Conservation (phyloP, 1,140 invertebrate genomes). For the Tyrophagus putrescentiae region DNA sequence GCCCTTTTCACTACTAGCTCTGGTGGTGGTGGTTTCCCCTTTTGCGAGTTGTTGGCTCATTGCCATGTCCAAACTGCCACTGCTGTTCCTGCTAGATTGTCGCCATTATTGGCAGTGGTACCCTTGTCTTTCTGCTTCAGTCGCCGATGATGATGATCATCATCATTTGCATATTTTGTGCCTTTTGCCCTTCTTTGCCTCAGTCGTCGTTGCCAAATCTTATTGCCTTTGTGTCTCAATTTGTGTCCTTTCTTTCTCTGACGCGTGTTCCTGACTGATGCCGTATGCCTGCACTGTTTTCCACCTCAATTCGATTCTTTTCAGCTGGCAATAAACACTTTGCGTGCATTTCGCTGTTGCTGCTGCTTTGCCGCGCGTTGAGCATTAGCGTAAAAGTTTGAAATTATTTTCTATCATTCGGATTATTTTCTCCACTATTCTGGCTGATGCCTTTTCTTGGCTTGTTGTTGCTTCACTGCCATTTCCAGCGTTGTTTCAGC, state of each 20-base stretch:
- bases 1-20: neutral
- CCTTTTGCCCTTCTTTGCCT: constrained; percentile 1
- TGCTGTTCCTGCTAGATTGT: neutral
- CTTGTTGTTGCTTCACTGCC: neutral
- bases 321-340: no score
- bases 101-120: constrained; percentile 13
- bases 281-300: no score
- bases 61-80: no score
- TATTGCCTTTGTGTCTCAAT: constrained; percentile 1
- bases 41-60: neutral
- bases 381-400: constrained; percentile 4
- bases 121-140: neutral
- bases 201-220: neutral
- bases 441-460: neutral
- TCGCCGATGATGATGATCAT: neutral
- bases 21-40: neutral
- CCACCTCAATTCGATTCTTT: no score
- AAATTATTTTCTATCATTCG: constrained; percentile 16
- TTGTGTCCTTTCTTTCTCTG: no score
- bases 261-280: no score
- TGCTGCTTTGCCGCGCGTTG: no score
- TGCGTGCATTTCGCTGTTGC: no score
- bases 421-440: neutral
- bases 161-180: constrained; percentile 16
- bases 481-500: neutral